Conservation (phyloP, 2,797 vertebrate species). For the Aeoliscus strigatus region DNA sequence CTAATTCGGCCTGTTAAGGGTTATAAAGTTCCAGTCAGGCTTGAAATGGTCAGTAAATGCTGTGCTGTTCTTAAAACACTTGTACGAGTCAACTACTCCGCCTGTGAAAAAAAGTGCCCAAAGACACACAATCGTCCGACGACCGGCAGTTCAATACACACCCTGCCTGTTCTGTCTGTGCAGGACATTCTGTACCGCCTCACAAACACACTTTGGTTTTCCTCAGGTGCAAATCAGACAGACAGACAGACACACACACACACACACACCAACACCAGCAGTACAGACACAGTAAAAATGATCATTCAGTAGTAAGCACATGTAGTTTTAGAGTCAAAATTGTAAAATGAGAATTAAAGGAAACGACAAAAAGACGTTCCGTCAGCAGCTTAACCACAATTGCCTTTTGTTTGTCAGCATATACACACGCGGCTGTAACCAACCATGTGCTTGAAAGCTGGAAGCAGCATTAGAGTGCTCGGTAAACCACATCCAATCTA, state of each 20-base stretch:
- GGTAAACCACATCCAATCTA: conserved; percentile 4
- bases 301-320: conserved; percentile 47
- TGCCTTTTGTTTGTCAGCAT: not conserved
- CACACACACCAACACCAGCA: conserved; percentile 1
- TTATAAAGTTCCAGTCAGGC: conserved; percentile 37
- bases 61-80: not conserved
- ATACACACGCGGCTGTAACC: conserved; percentile 6
- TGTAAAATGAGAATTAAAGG: conserved; percentile 2
- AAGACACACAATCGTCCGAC: conserved; percentile 4
- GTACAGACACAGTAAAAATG: conserved; percentile 10
- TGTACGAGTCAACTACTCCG: not conserved
- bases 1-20: conserved; percentile 40
- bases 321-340: conserved; percentile 2
- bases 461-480: conserved; percentile 2
- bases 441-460: conserved; percentile 19
- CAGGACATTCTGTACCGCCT: conserved; percentile 24
- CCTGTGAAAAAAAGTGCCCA: conserved; percentile 40
- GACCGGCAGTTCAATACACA: conserved; percentile 14
- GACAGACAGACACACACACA: conserved; percentile 9
- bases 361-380: conserved; percentile 8
- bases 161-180: conserved; percentile 1
- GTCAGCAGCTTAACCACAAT: conserved; percentile 15
- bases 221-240: conserved; percentile 1
- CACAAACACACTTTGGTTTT: conserved; percentile 56
- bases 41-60: conserved; percentile 9